Evolutionary conservation across 2,888 invertebrate species (phyloP).

Genomic region (Stenolophus ochropezus): DNA sequence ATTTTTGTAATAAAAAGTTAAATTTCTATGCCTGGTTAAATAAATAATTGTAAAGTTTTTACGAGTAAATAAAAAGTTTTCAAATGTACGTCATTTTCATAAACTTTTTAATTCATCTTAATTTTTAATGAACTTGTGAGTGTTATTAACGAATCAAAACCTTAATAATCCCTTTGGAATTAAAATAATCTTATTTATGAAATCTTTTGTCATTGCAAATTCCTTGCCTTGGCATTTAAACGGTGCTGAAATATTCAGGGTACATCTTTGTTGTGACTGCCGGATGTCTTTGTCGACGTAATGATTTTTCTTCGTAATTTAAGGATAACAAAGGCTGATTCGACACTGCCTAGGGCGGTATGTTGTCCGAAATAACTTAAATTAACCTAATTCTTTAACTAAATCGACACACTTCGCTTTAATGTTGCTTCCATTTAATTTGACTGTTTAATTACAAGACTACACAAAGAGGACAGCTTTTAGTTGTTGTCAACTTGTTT

Average conservation of each 20-base stretch:
- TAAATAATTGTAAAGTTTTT: too few species aligned
- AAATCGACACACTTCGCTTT: not conserved
- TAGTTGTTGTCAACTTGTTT: not conserved
- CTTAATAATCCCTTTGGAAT: not conserved
- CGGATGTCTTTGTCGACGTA: conserved; percentile 17
- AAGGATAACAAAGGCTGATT: conserved; percentile 25
- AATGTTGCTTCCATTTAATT: conserved; percentile 10
- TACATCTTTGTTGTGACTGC: conserved; percentile 30
- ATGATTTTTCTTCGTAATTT: conserved; percentile 48
- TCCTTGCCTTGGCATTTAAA: conserved; percentile 10
- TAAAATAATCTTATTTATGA: conserved; percentile 24
- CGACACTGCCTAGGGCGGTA: not conserved
- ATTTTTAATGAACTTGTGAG: conserved; percentile 21
- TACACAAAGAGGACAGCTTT: not conserved
- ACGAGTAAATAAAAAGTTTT: too few species aligned
- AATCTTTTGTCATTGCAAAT: conserved; percentile 30
- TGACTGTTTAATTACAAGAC: not conserved
- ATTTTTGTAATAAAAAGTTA: too few species aligned
- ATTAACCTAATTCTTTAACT: conserved; percentile 36
- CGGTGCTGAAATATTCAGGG: conserved; percentile 12
- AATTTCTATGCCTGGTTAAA: not conserved
- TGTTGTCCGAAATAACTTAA: conserved; percentile 35
- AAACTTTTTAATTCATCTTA: not conserved
- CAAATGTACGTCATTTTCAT: not conserved
- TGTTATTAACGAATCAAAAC: conserved; percentile 12